Base-by-base conservation (phyloP, 2,888 invertebrate genomes). In the Notodonta dromedarius region DNA sequence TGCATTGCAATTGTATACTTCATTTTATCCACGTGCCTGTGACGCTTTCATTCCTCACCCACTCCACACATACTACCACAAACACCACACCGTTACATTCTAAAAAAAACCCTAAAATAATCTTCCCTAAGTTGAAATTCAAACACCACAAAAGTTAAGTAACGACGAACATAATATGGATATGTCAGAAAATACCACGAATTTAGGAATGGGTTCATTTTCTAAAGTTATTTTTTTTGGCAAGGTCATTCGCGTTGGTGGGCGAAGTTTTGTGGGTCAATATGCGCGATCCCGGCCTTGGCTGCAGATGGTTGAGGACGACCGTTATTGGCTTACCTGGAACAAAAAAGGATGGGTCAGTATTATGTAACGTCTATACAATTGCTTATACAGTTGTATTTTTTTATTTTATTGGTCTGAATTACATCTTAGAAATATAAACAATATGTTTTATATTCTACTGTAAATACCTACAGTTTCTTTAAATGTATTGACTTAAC, bases 11-110 rank as follows among this genome's bases (percentile, higher is more conserved):
- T 51, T 69, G 40, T 59, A 5, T 58, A 12, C 16, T 59, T 59
- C 13, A 54, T 44, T 60, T 64, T 69, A 69, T 64, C 78, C 88
- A 84, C 88, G 88, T 87, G 87, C 87, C 82, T 57, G 59, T 74
- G 74, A 76, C 77, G 77, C 81, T 80, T 77, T 71, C 68, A 67
- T 69, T 66, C 67, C 62, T 12, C 60, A 65, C 62, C 61, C 62
- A 65, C 60, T 63, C 64, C 59, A 60, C 63, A 69, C 66, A 67
- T 65, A 60, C 61, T 32, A 53, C 57, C 60, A 44, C 60, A 62
- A 65, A 57, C 56, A 60, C 16, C 51, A 5, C 6, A 8, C 13
- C 1, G 12, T 14, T 1, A 32, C 16, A 42, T 65, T 53, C 8
- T 14, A 8, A 59, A 67, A 62, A 14, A 0, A 44, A 14, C 61